phyloP scores from a whole-genome alignment of 1,140 invertebrate species.

The Oedothorax gibbosus region DNA sequence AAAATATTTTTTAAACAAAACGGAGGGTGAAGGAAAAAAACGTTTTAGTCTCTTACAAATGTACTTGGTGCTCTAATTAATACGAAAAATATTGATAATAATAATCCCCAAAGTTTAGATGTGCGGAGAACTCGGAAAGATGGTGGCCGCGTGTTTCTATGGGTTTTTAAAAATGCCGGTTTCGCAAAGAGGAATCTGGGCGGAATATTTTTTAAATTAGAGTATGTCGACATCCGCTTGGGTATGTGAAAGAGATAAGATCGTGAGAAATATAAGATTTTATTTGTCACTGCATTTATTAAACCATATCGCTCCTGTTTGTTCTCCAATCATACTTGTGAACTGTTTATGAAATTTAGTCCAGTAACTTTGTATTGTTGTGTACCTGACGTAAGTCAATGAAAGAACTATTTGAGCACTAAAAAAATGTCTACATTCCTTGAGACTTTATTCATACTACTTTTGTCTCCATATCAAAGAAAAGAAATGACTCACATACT shows the following conservation, averaged over 20 bases:
- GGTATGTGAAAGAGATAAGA: slow-evolving; percentile 2
- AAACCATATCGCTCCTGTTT: slow-evolving; percentile 58
- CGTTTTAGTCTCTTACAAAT: slow-evolving; percentile 58
- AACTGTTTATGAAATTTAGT: slow-evolving; percentile 58
- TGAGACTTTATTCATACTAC: slow-evolving; percentile 55
- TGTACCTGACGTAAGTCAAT: slow-evolving; percentile 48
- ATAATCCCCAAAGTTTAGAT: slow-evolving; percentile 30
- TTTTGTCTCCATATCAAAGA: slow-evolving; percentile 61
- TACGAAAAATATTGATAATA: slow-evolving; percentile 5
- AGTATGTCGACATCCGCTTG: slow-evolving; percentile 21
- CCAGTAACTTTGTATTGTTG: slow-evolving; percentile 57
- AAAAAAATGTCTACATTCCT: slow-evolving; percentile 50
- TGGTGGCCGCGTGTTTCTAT: slow-evolving; percentile 11
- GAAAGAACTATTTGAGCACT: slow-evolving; percentile 54
- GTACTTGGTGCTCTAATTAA: slow-evolving; percentile 57
- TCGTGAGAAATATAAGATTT: slow-evolving; percentile 15
- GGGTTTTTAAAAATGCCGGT: slow-evolving; percentile 23
- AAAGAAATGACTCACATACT: slow-evolving; percentile 40
- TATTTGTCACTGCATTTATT: slow-evolving; percentile 61
- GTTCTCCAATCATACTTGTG: slow-evolving; percentile 50
- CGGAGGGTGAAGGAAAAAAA: slow-evolving; percentile 9
- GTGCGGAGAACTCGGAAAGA: slow-evolving; percentile 24
- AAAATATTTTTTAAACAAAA: slow-evolving; percentile 39
- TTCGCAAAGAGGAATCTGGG: not conserved
- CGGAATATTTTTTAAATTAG: slow-evolving; percentile 56